A percentile compares a stretch with the other conserved stretches of the same genome.
Conservation (phyloP, 2,888 invertebrate species). For the Leptarthrus brevirostris region DNA sequence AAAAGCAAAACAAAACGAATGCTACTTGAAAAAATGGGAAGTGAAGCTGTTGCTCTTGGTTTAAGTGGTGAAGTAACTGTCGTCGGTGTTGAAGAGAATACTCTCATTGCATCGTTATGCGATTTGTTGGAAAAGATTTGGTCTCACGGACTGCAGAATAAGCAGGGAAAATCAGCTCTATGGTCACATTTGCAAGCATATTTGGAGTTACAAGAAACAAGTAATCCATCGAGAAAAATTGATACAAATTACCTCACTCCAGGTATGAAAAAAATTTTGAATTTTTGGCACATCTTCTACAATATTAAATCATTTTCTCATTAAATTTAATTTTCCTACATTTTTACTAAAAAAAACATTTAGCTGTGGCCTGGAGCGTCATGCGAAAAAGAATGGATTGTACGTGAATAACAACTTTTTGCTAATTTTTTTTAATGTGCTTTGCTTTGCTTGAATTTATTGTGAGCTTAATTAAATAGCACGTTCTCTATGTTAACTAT, state of each 20-base stretch:
- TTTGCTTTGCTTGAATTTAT: background rate
- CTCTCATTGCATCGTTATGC: constrained; percentile 96
- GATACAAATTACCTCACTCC: constrained; percentile 71
- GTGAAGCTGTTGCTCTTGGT: constrained; percentile 94
- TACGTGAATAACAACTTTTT: constrained; percentile 71
- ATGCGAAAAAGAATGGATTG: constrained; percentile 91
- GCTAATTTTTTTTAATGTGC: constrained; percentile 55
- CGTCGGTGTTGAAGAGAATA: constrained; percentile 92
- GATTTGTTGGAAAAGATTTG: constrained; percentile 97
- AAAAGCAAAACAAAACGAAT: constrained; percentile 97
- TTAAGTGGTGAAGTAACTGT: constrained; percentile 82
- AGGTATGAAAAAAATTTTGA: constrained; percentile 62
- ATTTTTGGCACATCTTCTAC: too few relatives aligned
- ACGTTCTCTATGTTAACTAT: background rate
- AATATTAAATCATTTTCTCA: constrained; percentile 28
- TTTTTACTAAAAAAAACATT: constrained; percentile 27
- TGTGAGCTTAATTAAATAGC: background rate
- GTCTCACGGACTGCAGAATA: constrained; percentile 96
- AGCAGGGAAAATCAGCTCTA: constrained; percentile 96
- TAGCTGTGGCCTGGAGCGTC: constrained; percentile 93
- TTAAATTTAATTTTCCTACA: constrained; percentile 1
- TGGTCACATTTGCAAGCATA: constrained; percentile 96
- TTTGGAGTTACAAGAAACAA: constrained; percentile 83
- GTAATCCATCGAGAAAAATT: constrained; percentile 69
- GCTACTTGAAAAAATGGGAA: constrained; percentile 98